phyloP scores from a whole-genome alignment of 2,888 invertebrate species.

The Trimorus sp. region DNA sequence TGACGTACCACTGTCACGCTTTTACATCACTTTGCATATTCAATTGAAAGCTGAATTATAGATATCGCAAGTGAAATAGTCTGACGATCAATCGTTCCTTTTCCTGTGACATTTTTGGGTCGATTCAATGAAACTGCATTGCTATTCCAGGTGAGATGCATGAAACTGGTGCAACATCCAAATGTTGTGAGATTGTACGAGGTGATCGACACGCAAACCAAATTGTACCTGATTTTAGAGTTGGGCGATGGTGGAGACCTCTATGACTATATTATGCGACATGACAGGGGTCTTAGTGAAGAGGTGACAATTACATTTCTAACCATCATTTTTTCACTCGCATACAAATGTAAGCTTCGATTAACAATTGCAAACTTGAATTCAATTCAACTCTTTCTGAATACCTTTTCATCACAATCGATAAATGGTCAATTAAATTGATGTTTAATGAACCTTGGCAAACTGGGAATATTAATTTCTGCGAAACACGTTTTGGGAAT shows the following conservation, averaged over 20 bases:
- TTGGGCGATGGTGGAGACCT: conserved; percentile 99
- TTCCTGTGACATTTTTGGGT: background rate
- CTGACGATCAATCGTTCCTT: background rate
- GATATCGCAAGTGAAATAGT: background rate
- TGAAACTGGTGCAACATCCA: conserved; percentile 99
- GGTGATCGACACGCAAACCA: conserved; percentile 99
- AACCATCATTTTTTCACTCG: no score
- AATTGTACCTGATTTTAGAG: conserved; percentile 97
- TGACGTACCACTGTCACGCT: no score
- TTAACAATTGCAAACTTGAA: no score
- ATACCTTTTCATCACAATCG: no score
- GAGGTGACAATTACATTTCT: conserved; percentile 70
- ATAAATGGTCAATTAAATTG: no score
- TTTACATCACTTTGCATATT: background rate
- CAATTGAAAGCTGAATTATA: conserved; percentile 11
- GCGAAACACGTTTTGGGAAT: no score
- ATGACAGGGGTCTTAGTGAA: conserved; percentile 93
- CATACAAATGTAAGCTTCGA: no score
- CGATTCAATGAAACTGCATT: no score
- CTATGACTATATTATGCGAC: conserved; percentile 99
- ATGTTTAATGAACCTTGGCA: no score
- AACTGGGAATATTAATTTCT: no score
- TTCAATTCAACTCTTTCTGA: no score
- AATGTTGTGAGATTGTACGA: conserved; percentile 99
- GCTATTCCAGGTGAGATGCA: conserved; percentile 90